Evolutionary conservation across 2,888 invertebrate species (phyloP).

Genomic region (Saturnia pavonia): DNA sequence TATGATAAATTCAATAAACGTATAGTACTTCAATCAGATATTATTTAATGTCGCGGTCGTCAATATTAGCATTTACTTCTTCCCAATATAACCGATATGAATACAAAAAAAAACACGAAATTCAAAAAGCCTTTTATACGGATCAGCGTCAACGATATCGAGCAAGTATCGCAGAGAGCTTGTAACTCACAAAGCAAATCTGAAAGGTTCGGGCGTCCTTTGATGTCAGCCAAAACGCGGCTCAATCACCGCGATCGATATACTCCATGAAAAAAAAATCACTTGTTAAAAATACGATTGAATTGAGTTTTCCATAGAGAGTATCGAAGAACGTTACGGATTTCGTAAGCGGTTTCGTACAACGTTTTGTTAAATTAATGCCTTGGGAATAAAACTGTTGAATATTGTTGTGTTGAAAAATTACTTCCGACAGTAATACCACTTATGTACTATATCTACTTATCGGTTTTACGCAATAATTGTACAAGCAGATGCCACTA

Average conservation of each 20-base stretch:
- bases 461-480: neutral
- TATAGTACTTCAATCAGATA: neutral
- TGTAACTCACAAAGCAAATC: slow-evolving; percentile 34
- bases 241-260: slow-evolving; percentile 31
- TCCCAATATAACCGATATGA: neutral
- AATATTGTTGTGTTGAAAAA: neutral
- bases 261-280: slow-evolving; percentile 29
- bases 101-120: slow-evolving; percentile 6
- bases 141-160: slow-evolving; percentile 27
- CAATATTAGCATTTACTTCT: neutral
- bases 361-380: neutral
- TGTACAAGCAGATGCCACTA: neutral
- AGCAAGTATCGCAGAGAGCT: slow-evolving; percentile 32
- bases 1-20: neutral
- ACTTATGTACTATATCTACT: neutral
- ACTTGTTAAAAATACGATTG: slow-evolving; percentile 15
- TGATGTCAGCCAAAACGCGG: slow-evolving; percentile 30
- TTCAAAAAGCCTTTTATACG: slow-evolving; percentile 19
- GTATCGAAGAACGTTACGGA: neutral
- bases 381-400: neutral
- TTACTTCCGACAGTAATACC: neutral
- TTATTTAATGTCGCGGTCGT: neutral
- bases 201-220: slow-evolving; percentile 32
- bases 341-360: neutral
- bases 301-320: neutral